Conservation (phyloP, 23 tunicate genomes). For the Styela plicata region DNA sequence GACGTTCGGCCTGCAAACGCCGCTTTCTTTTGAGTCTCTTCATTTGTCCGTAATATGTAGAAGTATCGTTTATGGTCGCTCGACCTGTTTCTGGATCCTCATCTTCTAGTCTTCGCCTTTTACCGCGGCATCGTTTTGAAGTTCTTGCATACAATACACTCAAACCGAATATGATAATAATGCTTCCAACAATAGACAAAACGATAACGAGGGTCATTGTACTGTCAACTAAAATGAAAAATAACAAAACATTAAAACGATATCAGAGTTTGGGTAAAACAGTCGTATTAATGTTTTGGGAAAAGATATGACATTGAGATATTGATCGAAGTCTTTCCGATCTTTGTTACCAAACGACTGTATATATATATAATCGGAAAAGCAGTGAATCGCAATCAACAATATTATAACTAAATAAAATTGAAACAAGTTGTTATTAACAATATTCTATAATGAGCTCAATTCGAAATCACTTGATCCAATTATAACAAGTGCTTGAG, state of each 20-base stretch:
- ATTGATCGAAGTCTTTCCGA: too few relatives aligned
- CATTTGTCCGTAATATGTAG: conserved; percentile 5
- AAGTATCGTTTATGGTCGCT: neutral
- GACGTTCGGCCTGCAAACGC: conserved; percentile 19
- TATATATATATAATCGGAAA: too few relatives aligned
- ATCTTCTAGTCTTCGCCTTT: conserved; percentile 45
- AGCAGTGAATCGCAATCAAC: too few relatives aligned
- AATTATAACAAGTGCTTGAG: too few relatives aligned
- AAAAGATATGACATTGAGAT: too few relatives aligned
- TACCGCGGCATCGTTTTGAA: conserved; percentile 52
- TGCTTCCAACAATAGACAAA: conserved; percentile 51
- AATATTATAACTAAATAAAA: too few relatives aligned
- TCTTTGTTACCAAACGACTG: too few relatives aligned
- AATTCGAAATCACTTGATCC: too few relatives aligned
- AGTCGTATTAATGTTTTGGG: too few relatives aligned
- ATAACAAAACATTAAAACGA: neutral
- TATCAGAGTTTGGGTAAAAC: neutral
- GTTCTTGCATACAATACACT: conserved; percentile 41
- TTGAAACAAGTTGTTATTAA: too few relatives aligned
- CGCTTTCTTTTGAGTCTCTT: conserved; percentile 21
- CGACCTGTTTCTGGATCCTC: conserved; percentile 30
- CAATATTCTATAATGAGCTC: neutral
- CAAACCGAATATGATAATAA: conserved; percentile 37
- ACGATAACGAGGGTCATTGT: conserved; percentile 61
- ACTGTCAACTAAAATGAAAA: conserved; percentile 54